Percentiles rank a stretch among this genome's conserved stretches.
Conservation (phyloP, 2,113 vertebrate species). For the Centropus bengalensis region DNA sequence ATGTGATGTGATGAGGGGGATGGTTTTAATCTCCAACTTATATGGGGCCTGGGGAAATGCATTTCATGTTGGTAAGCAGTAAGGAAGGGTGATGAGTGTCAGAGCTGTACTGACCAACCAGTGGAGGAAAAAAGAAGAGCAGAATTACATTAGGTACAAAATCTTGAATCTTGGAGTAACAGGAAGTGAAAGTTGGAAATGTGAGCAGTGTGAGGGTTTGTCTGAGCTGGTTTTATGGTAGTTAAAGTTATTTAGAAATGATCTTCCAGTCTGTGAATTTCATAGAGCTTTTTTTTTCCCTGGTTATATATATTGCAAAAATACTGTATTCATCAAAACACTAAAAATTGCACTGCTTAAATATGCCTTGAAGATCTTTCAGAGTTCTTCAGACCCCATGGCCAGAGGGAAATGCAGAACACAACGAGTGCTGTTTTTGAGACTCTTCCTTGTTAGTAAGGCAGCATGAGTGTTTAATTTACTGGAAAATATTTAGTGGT, state of each 20-base stretch:
- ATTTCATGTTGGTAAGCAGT: not conserved
- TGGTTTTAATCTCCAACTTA: not conserved
- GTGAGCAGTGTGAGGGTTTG: not conserved
- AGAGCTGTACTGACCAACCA: not conserved
- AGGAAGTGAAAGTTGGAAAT: slow-evolving; percentile 20
- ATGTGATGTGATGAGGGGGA: not conserved
- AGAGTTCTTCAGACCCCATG: not conserved
- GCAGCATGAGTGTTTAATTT: slow-evolving; percentile 9
- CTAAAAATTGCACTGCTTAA: not conserved
- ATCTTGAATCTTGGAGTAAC: not conserved
- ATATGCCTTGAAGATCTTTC: not conserved
- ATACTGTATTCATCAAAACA: slow-evolving; percentile 10
- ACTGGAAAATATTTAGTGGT: slow-evolving; percentile 42
- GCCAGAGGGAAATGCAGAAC: not conserved
- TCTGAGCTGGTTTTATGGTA: not conserved
- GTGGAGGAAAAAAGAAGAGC: not conserved
- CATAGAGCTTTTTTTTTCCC: not conserved
- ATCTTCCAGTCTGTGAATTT: slow-evolving; percentile 24
- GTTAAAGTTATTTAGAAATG: not conserved
- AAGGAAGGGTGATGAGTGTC: not conserved
- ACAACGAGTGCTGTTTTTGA: not conserved
- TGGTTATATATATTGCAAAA: slow-evolving; percentile 24
- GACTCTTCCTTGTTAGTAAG: not conserved
- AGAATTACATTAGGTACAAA: not conserved
- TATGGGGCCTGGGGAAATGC: not conserved